Evolutionary conservation across 2,888 invertebrate genomes (phyloP).

Genomic region (Acleris holmiana): DNA sequence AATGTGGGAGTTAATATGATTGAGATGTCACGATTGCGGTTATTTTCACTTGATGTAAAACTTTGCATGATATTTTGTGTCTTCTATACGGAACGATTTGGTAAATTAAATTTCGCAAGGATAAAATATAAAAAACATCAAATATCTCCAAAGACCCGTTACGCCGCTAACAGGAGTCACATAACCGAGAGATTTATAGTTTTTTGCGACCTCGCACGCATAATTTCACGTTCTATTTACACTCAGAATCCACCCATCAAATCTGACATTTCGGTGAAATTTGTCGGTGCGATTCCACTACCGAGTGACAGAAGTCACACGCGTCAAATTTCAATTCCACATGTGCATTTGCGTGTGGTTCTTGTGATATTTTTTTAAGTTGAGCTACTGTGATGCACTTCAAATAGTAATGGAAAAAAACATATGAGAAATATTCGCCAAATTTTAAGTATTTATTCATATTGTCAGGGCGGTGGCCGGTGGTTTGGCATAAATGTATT

Average conservation of each 20-base stretch:
- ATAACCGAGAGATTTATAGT: constrained; percentile 40
- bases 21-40: no score
- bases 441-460: neutral
- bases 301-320: constrained; percentile 62
- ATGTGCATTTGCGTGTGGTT: constrained; percentile 68
- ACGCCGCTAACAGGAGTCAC: constrained; percentile 36
- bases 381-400: constrained; percentile 56
- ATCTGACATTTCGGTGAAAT: constrained; percentile 69
- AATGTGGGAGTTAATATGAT: no score
- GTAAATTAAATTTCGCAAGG: no score
- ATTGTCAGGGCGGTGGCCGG: no score
- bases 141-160: constrained; percentile 34
- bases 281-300: constrained; percentile 54
- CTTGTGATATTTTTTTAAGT: constrained; percentile 49
- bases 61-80: no score
- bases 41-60: no score
- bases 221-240: constrained; percentile 72
- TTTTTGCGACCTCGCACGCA: constrained; percentile 43
- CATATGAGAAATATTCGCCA: neutral
- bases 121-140: no score
- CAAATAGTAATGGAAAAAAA: constrained; percentile 26
- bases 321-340: constrained; percentile 67
- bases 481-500: no score
- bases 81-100: no score
- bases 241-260: constrained; percentile 55